A percentile compares a stretch with the other conserved stretches of the same genome.
Conservation (phyloP, 2,888 invertebrate species). For the Pammene fasciana region DNA sequence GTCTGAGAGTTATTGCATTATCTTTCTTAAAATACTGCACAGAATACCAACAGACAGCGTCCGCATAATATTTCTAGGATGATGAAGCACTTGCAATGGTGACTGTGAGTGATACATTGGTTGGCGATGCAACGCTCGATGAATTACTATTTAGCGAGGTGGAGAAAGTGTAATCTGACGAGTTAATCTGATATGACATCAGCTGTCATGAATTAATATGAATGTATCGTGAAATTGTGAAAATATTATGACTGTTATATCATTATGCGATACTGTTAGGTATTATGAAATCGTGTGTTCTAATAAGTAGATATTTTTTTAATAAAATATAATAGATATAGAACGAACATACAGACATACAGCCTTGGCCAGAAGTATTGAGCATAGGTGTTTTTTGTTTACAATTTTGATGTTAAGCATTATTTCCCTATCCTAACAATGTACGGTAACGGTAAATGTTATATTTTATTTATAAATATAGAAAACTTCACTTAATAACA, state of each 20-base stretch:
- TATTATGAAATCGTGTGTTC: too few species aligned
- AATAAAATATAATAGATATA: too few species aligned
- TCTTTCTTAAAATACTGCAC: slow-evolving; percentile 30
- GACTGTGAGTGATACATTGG: slow-evolving; percentile 32
- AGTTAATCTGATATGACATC: slow-evolving; percentile 26
- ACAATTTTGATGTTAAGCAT: too few species aligned
- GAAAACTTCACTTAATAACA: too few species aligned
- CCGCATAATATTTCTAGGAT: slow-evolving; percentile 28
- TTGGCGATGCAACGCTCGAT: slow-evolving; percentile 22
- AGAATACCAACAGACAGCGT: slow-evolving; percentile 19
- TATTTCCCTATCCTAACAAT: too few species aligned
- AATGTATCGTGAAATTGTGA: slow-evolving; percentile 10
- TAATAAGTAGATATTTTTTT: too few species aligned
- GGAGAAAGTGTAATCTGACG: slow-evolving; percentile 40
- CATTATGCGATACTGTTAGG: neutral
- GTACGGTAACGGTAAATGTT: too few species aligned
- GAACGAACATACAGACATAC: too few species aligned
- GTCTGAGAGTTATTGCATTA: slow-evolving; percentile 28
- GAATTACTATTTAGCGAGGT: slow-evolving; percentile 33
- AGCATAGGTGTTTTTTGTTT: too few species aligned
- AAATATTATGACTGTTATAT: neutral
- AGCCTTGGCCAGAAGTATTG: too few species aligned
- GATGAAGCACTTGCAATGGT: slow-evolving; percentile 16
- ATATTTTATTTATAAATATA: too few species aligned
- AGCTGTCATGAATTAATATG: slow-evolving; percentile 20